Conservation (phyloP, 2,888 invertebrate genomes). For the Rutpela maculata region DNA sequence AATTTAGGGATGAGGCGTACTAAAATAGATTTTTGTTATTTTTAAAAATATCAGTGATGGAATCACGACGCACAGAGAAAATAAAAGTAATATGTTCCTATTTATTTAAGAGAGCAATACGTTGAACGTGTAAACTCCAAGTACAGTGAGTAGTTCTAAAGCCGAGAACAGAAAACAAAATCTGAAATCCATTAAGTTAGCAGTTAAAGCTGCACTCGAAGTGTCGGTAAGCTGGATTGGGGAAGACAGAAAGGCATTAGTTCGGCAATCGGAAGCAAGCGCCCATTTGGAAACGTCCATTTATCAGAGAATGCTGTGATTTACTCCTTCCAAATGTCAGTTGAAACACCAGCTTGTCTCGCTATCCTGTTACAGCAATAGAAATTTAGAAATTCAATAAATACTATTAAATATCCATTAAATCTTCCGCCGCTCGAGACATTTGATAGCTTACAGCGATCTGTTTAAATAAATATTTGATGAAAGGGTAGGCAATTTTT, state of each 20-base stretch:
- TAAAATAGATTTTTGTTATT: not conserved
- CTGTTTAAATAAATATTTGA: constrained; percentile 10
- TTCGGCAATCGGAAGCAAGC: constrained; percentile 45
- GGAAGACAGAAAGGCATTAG: constrained; percentile 52
- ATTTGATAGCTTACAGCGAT: constrained; percentile 8
- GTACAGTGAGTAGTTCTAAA: constrained; percentile 4
- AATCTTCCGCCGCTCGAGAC: not conserved
- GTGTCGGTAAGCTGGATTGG: constrained; percentile 34
- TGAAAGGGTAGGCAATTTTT: constrained; percentile 1
- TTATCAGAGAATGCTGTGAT: constrained; percentile 50
- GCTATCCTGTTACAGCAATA: constrained; percentile 32
- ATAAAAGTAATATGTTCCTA: constrained; percentile 9
- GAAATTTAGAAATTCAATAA: constrained; percentile 36
- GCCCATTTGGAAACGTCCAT: constrained; percentile 50
- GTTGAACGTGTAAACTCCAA: constrained; percentile 8
- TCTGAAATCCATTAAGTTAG: constrained; percentile 40
- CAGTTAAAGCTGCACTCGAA: constrained; percentile 38
- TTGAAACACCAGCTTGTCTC: constrained; percentile 22
- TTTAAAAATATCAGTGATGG: not conserved
- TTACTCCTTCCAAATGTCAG: constrained; percentile 47
- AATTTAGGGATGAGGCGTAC: not conserved
- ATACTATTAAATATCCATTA: constrained; percentile 25
- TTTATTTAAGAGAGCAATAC: constrained; percentile 18
- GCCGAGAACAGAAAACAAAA: constrained; percentile 24
- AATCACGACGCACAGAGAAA: not conserved